Conservation (phyloP, 2,797 vertebrate genomes). For the Linurgus olivaceus region DNA sequence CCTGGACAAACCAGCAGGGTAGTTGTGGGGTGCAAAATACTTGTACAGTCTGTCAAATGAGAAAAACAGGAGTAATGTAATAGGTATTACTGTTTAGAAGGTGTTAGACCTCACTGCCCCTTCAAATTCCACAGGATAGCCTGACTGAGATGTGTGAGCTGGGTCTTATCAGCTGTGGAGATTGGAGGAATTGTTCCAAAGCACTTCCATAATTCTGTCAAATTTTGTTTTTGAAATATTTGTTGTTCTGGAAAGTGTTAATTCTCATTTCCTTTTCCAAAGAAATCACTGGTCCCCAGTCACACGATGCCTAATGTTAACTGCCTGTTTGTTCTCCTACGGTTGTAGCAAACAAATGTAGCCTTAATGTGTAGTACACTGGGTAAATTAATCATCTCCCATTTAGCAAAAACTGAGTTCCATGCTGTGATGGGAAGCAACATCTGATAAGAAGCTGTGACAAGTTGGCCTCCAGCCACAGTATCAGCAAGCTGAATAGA, state of each 20-base stretch:
- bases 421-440: neutral
- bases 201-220: neutral
- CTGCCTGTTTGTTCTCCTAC: neutral
- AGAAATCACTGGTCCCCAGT: neutral
- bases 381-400: neutral
- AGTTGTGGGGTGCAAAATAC: neutral
- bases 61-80: neutral
- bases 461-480: neutral
- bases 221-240: neutral
- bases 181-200: neutral
- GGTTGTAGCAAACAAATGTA: neutral
- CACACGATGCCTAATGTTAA: neutral
- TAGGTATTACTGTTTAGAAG: neutral
- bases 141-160: neutral
- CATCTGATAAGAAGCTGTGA: neutral
- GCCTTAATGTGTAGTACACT: neutral
- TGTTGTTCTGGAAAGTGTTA: neutral
- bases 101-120: neutral
- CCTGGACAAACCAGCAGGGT: neutral
- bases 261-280: neutral
- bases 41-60: neutral
- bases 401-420: neutral
- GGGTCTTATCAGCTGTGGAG: neutral
- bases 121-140: neutral
- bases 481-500: neutral